Base-by-base conservation (phyloP, 2,797 vertebrate species). In the Dromococcyx pavoninus region DNA sequence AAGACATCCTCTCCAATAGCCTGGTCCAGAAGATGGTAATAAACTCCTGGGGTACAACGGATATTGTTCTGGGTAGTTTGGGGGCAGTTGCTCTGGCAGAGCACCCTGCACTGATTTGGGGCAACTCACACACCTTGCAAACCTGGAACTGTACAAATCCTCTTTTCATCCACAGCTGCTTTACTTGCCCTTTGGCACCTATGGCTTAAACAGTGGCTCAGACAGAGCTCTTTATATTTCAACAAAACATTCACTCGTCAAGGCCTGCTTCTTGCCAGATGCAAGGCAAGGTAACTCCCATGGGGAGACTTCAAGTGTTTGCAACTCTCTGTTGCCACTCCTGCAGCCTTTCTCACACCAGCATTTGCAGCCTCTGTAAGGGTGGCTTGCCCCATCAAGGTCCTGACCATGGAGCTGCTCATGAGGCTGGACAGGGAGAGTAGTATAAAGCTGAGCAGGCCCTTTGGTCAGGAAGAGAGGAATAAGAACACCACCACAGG, bases 301-400 rank as follows among this genome's bases (percentile, higher is more conserved):
- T 1, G 0, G 13, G 33, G 53, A 65, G 17, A 57, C 15, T 37
- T 48, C 53, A 53, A 44, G n/a, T 3, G 17, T 56, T 35, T 51
- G 43, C 44, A 64, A 33, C 17, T 6, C 57, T 53, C 37, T 33
- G 9, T 21, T 11, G 28, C 44, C 6, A 18, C 13, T 74, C n/a
- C 50, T 2, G 2, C 35, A 75, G 58, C 33, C 35, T 33, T 58
- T 61, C 28, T 25, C 37, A 43, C 24, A 43, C 30, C 1, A 1
- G 21, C 44, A 25, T 25, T 53, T 37, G 33, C 32, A 64, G 32
- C 33, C 19, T 62, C 54, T 14, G 1, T 8, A 28, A 57, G 25
- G 37, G 46, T 41, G 56, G 17, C 15, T 21, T 2, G 0, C 46
- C 23, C 30, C 28, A 5, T 1, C 6, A 15, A n/a, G 18, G 10